phyloP scores from a whole-genome alignment of 1,140 invertebrate species.

The Chironomus tepperi region DNA sequence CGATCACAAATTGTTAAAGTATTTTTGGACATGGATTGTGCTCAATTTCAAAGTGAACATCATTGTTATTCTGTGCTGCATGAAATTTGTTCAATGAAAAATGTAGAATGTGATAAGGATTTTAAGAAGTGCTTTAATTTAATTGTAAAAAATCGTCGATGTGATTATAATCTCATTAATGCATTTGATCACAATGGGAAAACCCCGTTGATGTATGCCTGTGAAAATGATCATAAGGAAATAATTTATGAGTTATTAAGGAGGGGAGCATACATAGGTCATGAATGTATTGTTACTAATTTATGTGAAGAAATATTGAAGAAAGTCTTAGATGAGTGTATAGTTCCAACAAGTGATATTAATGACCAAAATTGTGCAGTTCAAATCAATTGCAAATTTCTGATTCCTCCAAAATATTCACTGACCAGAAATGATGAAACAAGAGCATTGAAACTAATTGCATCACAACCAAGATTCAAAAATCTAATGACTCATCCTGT shows the following conservation, averaged over 20 bases:
- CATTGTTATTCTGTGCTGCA: background rate
- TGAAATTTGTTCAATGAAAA: constrained; percentile 3
- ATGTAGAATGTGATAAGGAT: background rate
- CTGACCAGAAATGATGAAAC: background rate
- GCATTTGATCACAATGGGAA: background rate
- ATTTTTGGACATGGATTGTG: background rate
- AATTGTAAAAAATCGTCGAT: background rate
- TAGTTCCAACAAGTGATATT: background rate
- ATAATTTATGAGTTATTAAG: background rate
- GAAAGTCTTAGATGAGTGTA: background rate
- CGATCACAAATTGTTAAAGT: background rate
- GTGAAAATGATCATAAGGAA: background rate
- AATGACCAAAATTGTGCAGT: background rate
- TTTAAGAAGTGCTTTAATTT: background rate
- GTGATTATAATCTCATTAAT: background rate
- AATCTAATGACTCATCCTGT: background rate
- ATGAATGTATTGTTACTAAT: background rate
- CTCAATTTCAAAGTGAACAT: background rate
- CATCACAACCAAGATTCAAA: background rate
- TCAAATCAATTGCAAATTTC: background rate
- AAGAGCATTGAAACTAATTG: background rate
- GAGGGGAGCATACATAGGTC: background rate
- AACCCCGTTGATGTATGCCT: background rate
- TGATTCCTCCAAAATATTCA: background rate
- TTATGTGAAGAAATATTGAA: background rate